Conservation (phyloP, 2,113 vertebrate species). For the Neoarius graeffei region DNA sequence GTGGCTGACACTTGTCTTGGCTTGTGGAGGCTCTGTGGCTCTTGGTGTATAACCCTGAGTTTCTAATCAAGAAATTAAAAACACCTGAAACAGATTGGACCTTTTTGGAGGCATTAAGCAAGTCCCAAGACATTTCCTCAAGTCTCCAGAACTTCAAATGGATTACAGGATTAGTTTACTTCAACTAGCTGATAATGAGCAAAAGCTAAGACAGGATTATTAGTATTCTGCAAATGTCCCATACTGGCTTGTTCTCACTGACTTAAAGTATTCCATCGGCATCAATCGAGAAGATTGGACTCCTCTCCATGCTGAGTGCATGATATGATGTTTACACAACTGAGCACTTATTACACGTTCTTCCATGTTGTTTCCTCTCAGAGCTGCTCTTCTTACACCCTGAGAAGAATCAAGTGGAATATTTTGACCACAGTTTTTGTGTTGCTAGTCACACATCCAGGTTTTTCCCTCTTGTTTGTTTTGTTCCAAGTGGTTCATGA, state of each 20-base stretch:
- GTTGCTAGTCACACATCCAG: background rate
- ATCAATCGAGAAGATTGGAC: background rate
- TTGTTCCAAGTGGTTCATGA: background rate
- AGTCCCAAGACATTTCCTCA: background rate
- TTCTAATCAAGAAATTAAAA: constrained; percentile 20
- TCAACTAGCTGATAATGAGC: constrained; percentile 14
- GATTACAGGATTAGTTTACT: background rate
- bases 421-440: background rate
- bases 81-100: constrained; percentile 7
- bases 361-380: background rate
- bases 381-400: background rate
- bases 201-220: background rate
- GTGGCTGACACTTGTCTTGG: constrained; percentile 5
- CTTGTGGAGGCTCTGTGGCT: background rate
- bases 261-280: background rate
- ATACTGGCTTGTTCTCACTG: background rate
- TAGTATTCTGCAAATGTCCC: background rate
- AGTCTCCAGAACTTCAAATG: background rate
- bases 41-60: background rate
- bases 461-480: background rate
- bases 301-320: background rate
- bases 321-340: background rate
- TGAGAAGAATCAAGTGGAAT: background rate
- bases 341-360: constrained; percentile 10
- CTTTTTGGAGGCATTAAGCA: constrained; percentile 2